A percentile compares a stretch with the other conserved stretches of the same genome.
phyloP scores from a whole-genome alignment of 2,113 vertebrate genomes.

The Equus quagga region DNA sequence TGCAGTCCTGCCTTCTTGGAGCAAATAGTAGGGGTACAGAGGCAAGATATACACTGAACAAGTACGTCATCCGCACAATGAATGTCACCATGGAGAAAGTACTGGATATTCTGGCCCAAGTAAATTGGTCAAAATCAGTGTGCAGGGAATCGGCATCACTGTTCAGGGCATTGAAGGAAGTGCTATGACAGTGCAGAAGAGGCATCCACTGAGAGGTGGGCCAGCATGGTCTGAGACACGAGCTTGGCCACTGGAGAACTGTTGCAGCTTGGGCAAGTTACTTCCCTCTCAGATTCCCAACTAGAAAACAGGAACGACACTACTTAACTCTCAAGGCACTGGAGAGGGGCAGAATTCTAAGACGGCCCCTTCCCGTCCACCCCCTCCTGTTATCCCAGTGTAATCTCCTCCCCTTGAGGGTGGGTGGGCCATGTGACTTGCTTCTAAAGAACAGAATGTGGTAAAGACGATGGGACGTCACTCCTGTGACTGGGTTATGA shows the following conservation, averaged over 20 bases:
- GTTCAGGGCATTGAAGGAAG: not conserved
- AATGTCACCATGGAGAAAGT: not conserved
- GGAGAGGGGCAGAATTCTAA: not conserved
- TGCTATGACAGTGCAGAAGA: fast-evolving
- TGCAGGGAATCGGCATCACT: fast-evolving
- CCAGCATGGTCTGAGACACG: fast-evolving
- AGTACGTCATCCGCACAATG: fast-evolving
- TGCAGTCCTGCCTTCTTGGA: not conserved
- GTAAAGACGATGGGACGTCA: not conserved
- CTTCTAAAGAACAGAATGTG: not conserved
- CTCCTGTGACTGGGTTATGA: not conserved
- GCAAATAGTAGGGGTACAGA: no score
- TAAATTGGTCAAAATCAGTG: not conserved
- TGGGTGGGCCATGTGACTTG: not conserved
- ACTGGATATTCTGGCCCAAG: not conserved
- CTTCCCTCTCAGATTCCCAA: not conserved
- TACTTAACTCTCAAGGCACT: no score
- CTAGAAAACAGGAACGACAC: not conserved
- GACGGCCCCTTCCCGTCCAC: fast-evolving
- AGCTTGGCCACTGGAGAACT: not conserved
- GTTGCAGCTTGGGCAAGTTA: not conserved
- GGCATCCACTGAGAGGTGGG: fast-evolving
- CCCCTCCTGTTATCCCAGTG: fast-evolving
- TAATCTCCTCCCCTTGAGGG: not conserved
- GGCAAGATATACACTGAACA: not conserved